phyloP scores from a whole-genome alignment of 2,113 vertebrate species.

The Aegithalos caudatus region DNA sequence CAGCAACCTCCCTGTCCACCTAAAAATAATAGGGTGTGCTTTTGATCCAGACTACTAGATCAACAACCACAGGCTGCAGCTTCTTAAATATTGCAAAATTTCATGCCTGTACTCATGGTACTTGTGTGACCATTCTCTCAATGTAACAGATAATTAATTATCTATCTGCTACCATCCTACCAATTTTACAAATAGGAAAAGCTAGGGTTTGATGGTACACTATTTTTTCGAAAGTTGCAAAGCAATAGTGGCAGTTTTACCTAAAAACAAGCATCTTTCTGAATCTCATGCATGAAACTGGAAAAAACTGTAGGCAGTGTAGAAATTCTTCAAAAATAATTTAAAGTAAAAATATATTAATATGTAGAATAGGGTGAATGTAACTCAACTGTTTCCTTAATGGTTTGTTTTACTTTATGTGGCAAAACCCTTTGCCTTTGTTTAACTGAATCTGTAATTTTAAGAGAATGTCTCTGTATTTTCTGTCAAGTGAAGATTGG shows the following conservation, averaged over 20 bases:
- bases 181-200: not conserved
- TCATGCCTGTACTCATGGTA: not conserved
- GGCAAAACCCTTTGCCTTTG: not conserved
- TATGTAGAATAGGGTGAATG: not conserved
- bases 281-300: not conserved
- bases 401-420: not conserved
- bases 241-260: not conserved
- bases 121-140: not conserved
- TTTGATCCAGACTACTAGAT: not conserved
- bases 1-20: not conserved
- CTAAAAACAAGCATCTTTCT: not conserved
- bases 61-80: not conserved
- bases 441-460: not conserved
- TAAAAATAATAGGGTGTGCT: not conserved
- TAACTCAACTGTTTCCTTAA: not conserved
- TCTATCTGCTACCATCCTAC: not conserved
- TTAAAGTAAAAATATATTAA: not conserved
- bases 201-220: not conserved
- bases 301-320: not conserved
- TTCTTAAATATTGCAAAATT: not conserved
- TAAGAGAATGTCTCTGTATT: not conserved
- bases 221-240: not conserved
- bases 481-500: not conserved
- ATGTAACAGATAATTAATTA: not conserved
- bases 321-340: not conserved